Conservation (phyloP, 2,888 invertebrate genomes). For the Hirtodrosophila histrioides region DNA sequence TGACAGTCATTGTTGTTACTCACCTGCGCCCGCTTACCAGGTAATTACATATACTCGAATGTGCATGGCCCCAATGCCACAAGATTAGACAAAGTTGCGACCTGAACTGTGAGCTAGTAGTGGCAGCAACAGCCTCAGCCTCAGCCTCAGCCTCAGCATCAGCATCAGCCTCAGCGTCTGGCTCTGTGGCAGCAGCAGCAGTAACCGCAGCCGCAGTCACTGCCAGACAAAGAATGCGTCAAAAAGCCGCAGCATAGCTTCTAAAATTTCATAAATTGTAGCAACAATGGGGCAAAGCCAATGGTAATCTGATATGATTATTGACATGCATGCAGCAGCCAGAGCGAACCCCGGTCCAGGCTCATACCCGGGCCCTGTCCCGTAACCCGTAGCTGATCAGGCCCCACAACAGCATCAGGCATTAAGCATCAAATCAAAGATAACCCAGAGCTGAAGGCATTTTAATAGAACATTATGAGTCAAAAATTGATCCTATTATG, state of each 20-base stretch:
- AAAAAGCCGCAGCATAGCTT: slow-evolving; percentile 76
- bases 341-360: slow-evolving; percentile 19
- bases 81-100: slow-evolving; percentile 60
- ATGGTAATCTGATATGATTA: slow-evolving; percentile 77
- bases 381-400: slow-evolving; percentile 8
- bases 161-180: too few species aligned
- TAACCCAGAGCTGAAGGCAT: slow-evolving; percentile 68
- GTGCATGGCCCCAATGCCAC: slow-evolving; percentile 13
- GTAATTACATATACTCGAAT: slow-evolving; percentile 38
- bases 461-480: slow-evolving; percentile 74
- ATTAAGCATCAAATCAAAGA: slow-evolving; percentile 62
- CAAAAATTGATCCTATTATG: slow-evolving; percentile 77
- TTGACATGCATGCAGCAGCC: slow-evolving; percentile 71
- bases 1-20: slow-evolving; percentile 47
- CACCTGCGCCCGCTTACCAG: slow-evolving; percentile 33
- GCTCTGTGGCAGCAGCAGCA: slow-evolving; percentile 2
- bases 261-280: slow-evolving; percentile 79
- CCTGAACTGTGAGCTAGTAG: slow-evolving; percentile 23
- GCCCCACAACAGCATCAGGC: slow-evolving; percentile 22
- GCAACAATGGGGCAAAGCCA: slow-evolving; percentile 77
- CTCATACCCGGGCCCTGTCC: slow-evolving; percentile 4
- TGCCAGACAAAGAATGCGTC: slow-evolving; percentile 70
- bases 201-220: slow-evolving; percentile 52
- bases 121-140: background rate
- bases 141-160: background rate